phyloP scores from a whole-genome alignment of 2,888 invertebrate species.

The Eupsilia transversa region DNA sequence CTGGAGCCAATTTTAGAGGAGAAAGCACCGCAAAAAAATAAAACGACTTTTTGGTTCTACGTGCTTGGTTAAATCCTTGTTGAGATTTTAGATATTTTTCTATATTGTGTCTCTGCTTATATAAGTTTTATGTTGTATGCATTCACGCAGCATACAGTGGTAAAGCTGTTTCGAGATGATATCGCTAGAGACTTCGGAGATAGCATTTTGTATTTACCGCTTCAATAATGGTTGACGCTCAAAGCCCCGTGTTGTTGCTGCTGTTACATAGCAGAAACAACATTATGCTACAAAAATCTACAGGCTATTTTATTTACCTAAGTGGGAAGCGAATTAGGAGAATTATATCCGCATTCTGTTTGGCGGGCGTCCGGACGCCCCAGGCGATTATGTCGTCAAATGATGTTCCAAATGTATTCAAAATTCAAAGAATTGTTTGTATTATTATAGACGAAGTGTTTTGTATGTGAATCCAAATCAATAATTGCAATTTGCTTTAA shows the following conservation, averaged over 20 bases:
- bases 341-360: slow-evolving; percentile 37
- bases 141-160: slow-evolving; percentile 46
- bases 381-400: slow-evolving; percentile 31
- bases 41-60: slow-evolving; percentile 82
- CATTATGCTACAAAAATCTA: slow-evolving; percentile 10
- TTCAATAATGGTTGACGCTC: slow-evolving; percentile 33
- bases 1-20: slow-evolving; percentile 88
- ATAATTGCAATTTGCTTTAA: background rate
- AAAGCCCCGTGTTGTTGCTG: background rate
- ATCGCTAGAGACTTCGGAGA: slow-evolving; percentile 46
- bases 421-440: slow-evolving; percentile 15
- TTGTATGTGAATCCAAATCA: background rate
- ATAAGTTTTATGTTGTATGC: slow-evolving; percentile 29
- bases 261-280: slow-evolving; percentile 5
- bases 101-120: slow-evolving; percentile 42
- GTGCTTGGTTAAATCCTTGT: slow-evolving; percentile 73
- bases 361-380: slow-evolving; percentile 22
- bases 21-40: slow-evolving; percentile 81
- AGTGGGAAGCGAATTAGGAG: slow-evolving; percentile 30
- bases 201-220: slow-evolving; percentile 47
- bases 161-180: slow-evolving; percentile 48
- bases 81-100: slow-evolving; percentile 66
- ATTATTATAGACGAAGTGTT: slow-evolving; percentile 9
- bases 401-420: slow-evolving; percentile 17
- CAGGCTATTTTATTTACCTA: background rate